Conservation (phyloP, 2,113 vertebrate genomes). For the Rattus rattus region DNA sequence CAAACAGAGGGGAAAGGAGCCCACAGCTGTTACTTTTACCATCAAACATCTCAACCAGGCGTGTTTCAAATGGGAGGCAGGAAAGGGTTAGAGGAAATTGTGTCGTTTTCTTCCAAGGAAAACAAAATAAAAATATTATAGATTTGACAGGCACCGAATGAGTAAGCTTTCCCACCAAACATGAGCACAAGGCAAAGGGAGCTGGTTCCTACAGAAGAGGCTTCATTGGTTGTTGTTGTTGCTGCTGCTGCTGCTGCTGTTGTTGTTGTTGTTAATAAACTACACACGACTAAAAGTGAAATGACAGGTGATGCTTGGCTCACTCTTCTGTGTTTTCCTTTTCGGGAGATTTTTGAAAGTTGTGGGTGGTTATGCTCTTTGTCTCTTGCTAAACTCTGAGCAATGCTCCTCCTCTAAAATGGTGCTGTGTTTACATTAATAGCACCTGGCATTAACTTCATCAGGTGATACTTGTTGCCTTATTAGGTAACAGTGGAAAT, state of each 20-base stretch:
- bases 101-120: neutral
- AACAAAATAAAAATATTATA: constrained; percentile 29
- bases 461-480: constrained; percentile 71
- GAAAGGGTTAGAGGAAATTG: constrained; percentile 13
- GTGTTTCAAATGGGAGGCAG: constrained; percentile 54
- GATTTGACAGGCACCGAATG: neutral
- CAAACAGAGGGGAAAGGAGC: constrained; percentile 51
- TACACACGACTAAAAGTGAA: neutral
- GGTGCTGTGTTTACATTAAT: constrained; percentile 31
- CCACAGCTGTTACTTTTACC: constrained; percentile 26
- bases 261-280: neutral
- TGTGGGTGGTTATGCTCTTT: neutral
- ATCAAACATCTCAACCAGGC: constrained; percentile 30
- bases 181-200: rapidly evolving
- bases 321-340: neutral
- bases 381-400: neutral
- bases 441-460: constrained; percentile 57
- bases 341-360: neutral
- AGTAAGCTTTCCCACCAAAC: neutral
- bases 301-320: neutral
- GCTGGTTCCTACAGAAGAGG: neutral
- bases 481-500: constrained; percentile 76
- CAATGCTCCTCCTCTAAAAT: neutral
- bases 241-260: too few relatives aligned
- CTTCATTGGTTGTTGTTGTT: neutral